Percentiles rank a stretch among this genome's conserved stretches.
phyloP scores from a whole-genome alignment of 2,888 invertebrate genomes.

The Eubasilissa splendida region DNA sequence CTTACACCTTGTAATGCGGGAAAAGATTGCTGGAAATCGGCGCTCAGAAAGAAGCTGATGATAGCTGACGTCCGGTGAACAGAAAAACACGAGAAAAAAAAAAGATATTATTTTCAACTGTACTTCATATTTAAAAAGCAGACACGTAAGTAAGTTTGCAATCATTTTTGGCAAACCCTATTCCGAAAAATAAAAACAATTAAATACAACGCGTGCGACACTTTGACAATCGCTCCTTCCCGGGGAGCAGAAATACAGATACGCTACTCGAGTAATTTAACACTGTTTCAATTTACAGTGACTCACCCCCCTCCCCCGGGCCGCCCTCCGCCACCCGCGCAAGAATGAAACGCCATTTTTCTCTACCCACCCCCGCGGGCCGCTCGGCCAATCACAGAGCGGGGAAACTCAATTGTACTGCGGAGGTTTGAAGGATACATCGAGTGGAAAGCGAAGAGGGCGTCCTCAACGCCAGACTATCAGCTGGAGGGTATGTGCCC shows the following conservation, averaged over 20 bases:
- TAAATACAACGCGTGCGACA: not conserved
- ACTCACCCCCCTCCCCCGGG: slow-evolving; percentile 29
- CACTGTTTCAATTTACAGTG: slow-evolving; percentile 58
- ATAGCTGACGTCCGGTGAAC: too few species aligned
- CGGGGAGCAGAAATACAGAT: slow-evolving; percentile 40
- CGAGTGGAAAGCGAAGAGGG: slow-evolving; percentile 4
- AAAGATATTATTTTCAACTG: too few species aligned
- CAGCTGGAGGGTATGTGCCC: slow-evolving; percentile 4
- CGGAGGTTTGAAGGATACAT: slow-evolving; percentile 14
- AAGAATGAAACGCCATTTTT: slow-evolving; percentile 54
- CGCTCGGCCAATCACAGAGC: slow-evolving; percentile 50
- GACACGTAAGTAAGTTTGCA: too few species aligned
- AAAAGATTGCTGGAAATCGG: too few species aligned
- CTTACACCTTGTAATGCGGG: too few species aligned
- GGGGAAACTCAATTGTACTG: slow-evolving; percentile 43
- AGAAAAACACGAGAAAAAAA: too few species aligned
- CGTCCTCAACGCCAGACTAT: not conserved
- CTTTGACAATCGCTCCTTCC: slow-evolving; percentile 27
- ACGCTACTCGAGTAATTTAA: slow-evolving; percentile 55
- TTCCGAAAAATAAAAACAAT: too few species aligned
- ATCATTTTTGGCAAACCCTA: too few species aligned
- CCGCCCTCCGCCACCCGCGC: slow-evolving; percentile 17
- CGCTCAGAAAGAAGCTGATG: too few species aligned
- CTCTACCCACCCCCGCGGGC: slow-evolving; percentile 34
- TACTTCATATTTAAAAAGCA: too few species aligned